Conservation (phyloP, 2,797 vertebrate species). For the Chelonia mydas region DNA sequence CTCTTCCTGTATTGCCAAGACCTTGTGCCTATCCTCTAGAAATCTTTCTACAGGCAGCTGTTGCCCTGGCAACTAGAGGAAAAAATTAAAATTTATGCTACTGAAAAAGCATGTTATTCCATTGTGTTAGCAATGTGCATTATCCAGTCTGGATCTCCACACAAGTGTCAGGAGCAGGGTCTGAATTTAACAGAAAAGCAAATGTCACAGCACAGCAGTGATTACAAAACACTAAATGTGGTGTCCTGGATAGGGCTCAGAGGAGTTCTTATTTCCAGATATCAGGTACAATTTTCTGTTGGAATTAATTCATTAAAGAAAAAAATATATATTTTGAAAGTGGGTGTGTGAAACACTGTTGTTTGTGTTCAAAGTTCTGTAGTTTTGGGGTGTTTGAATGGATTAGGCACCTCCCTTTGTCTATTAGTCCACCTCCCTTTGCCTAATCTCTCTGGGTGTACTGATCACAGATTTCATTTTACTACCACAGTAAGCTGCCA, state of each 20-base stretch:
- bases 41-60: background rate
- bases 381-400: background rate
- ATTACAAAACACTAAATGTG: background rate
- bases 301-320: background rate
- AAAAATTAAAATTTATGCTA: background rate
- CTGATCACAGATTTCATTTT: fast-evolving
- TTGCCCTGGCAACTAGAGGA: background rate
- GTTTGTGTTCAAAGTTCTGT: background rate
- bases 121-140: background rate
- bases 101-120: background rate
- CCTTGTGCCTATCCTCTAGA: background rate
- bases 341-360: background rate
- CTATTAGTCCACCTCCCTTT: background rate
- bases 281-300: background rate
- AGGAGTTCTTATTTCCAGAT: background rate
- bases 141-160: background rate
- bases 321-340: background rate
- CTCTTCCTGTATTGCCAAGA: background rate
- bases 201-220: background rate
- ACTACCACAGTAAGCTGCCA: background rate
- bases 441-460: background rate
- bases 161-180: background rate
- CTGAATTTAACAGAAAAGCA: background rate
- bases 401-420: background rate
- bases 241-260: background rate